Evolutionary conservation across 1,140 invertebrate species (phyloP), one percentile per base, ranked within the genome.

Genomic region (Neoseiulus cucumeris): DNA sequence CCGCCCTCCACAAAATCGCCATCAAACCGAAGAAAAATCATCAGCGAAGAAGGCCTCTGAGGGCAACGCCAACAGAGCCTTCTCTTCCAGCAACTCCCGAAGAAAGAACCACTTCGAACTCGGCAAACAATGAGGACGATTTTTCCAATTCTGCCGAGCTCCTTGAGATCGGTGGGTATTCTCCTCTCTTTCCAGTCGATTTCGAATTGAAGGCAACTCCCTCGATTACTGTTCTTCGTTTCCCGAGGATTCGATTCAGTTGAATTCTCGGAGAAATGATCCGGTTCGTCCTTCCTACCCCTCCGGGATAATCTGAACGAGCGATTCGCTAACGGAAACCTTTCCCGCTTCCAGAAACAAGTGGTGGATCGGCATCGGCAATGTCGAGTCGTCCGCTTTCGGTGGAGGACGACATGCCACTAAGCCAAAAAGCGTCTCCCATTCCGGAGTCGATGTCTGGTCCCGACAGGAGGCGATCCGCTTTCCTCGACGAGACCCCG

Each of bases 11-110:
- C 51, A 59, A 59, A 20, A 59, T 59, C 51, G 51, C 51, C 22
- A 59, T 59, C 51, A 59, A 59, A 33, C 51, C 51, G 14, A 59
- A 59, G 33, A 59, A 59, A 33, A 59, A 59, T 33, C 51, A 59
- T 33, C 25, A 33, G 25, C 51, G 51, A 59, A 59, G 51, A 33
- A 59, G 51, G 51, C 51, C 51, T 25, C 25, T 59, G 51, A 25
- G 51, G 51, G 51, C 51, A 25, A 59, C 51, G 14, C 51, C 51
- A 14, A 59, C 51, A 33, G 51, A 59, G 22, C 51, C 51, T 25
- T 59, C 51, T 12, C 51, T 59, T 20, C 51, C 51, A 29, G 51
- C 51, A 14, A 59, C 51, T 29, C 51, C 51, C 33, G 51, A 59
- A 33, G 51, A 59, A 59, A 12, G 51, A 25, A 59, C 51, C 51